These are phyloP conservation scores for Homarus gammarus DNA, from an alignment of 2,888 invertebrate species.

Conservation along the genomic window DNA sequence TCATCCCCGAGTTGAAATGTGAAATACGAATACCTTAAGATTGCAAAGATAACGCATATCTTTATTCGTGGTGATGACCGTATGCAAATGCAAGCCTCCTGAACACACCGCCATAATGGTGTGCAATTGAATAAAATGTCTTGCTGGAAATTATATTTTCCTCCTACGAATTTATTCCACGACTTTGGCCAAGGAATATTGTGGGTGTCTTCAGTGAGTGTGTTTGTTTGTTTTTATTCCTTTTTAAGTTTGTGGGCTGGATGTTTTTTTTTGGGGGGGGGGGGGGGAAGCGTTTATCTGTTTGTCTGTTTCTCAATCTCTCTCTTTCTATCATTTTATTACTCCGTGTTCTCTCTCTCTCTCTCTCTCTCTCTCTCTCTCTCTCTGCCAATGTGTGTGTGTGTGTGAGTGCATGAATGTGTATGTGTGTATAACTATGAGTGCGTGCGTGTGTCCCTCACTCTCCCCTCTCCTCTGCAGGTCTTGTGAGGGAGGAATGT, in stretches of 20 bases:
- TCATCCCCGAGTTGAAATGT: conserved; percentile 22
- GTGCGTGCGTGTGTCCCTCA: too few relatives aligned
- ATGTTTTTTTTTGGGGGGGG: too few relatives aligned
- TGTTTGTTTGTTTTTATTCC: neutral
- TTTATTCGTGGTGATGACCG: conserved; percentile 60
- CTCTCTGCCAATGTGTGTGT: conserved; percentile 14
- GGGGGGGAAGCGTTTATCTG: too few relatives aligned
- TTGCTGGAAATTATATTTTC: conserved; percentile 55
- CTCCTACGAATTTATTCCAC: conserved; percentile 49
- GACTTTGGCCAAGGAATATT: conserved; percentile 32
- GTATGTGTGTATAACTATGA: conserved; percentile 6
- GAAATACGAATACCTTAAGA: conserved; percentile 48
- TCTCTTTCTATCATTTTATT: too few relatives aligned
- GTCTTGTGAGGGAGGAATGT: neutral
- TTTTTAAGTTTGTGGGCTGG: too few relatives aligned
- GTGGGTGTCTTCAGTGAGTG: neutral
- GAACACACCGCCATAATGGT: conserved; percentile 68
- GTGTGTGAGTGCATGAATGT: conserved; percentile 25
- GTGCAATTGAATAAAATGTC: conserved; percentile 68
- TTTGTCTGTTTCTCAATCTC: too few relatives aligned
- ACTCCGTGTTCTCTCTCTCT: too few relatives aligned
- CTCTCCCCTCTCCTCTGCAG: too few relatives aligned
- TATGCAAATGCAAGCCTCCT: conserved; percentile 62
- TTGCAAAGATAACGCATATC: conserved; percentile 58
- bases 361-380: neutral